These are phyloP conservation scores for Galagoides demidoff DNA, from an alignment of 2,797 vertebrate genomes.

Conservation along the genomic window DNA sequence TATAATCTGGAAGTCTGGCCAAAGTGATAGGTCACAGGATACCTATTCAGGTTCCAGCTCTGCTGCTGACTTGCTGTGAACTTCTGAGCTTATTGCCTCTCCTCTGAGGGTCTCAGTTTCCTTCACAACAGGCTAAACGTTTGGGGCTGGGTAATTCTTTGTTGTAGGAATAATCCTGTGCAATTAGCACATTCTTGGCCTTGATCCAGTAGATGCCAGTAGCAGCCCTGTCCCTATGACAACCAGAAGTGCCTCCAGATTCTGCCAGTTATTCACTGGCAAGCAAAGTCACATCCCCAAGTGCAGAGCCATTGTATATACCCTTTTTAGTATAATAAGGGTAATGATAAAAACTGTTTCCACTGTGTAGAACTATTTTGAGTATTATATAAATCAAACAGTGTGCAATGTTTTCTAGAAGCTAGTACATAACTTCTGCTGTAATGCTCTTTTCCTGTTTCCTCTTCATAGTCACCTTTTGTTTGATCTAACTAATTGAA, in stretches of 20 bases:
- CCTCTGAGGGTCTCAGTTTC: background rate
- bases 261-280: background rate
- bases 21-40: background rate
- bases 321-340: background rate
- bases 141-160: background rate
- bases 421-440: background rate
- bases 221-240: background rate
- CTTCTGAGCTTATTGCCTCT: background rate
- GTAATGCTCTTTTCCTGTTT: fast-evolving
- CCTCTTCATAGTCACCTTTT: fast-evolving
- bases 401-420: background rate
- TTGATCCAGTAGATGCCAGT: background rate
- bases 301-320: background rate
- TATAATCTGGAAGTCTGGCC: background rate
- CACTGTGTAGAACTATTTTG: background rate
- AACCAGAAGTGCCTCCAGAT: background rate
- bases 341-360: background rate
- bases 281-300: background rate
- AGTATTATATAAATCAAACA: background rate
- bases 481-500: background rate
- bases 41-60: background rate
- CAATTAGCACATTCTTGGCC: background rate
- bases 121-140: fast-evolving
- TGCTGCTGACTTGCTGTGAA: background rate
- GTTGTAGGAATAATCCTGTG: background rate